Percentiles rank a stretch among this genome's conserved stretches.
Evolutionary conservation across 2,888 invertebrate species (phyloP).

Genomic region (Dione juno): DNA sequence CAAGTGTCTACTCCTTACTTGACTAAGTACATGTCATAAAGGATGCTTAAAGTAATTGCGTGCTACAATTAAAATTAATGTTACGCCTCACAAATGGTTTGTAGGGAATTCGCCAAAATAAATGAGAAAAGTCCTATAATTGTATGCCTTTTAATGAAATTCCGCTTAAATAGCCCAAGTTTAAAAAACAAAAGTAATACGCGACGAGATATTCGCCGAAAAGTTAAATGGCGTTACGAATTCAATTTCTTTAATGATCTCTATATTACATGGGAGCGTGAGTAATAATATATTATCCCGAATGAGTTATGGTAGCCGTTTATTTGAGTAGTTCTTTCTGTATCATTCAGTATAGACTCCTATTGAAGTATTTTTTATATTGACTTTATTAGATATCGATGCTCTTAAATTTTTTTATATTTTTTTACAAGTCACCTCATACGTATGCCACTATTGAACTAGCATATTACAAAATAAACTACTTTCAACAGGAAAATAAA

Average conservation of each 20-base stretch:
- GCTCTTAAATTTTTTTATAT: no score
- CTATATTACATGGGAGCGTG: constrained; percentile 26
- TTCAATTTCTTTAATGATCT: constrained; percentile 53
- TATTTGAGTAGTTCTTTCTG: not conserved
- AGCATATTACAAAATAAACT: not conserved
- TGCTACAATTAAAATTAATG: constrained; percentile 64
- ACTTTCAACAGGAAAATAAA: not conserved
- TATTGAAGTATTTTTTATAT: no score
- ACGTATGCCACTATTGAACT: constrained; percentile 1
- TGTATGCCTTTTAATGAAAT: constrained; percentile 65
- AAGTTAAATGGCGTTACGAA: constrained; percentile 78
- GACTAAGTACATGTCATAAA: constrained; percentile 4
- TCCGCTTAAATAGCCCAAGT: constrained; percentile 69
- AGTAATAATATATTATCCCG: constrained; percentile 23
- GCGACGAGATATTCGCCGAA: constrained; percentile 62
- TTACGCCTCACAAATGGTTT: constrained; percentile 56
- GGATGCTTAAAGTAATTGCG: constrained; percentile 20
- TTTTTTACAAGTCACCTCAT: not conserved
- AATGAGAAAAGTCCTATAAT: constrained; percentile 56
- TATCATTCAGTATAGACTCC: not conserved
- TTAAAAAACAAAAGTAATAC: constrained; percentile 71
- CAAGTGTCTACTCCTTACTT: not conserved
- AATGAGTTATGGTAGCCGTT: not conserved
- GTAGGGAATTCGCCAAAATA: constrained; percentile 53
- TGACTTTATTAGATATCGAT: no score